Evolutionary conservation across 2,888 invertebrate species (phyloP).

Genomic region (Dynastes maya): DNA sequence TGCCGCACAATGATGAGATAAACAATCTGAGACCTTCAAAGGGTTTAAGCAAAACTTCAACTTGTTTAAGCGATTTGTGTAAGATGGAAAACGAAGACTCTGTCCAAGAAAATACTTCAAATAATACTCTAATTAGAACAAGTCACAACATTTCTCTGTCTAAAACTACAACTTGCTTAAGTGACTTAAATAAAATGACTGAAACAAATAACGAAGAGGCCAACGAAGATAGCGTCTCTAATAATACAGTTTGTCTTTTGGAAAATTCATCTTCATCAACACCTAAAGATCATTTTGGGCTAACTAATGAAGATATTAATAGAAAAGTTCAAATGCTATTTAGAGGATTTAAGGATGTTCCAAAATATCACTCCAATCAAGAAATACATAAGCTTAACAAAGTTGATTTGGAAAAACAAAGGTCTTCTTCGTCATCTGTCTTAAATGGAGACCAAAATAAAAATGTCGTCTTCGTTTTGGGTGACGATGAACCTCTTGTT

Average conservation of each 20-base stretch:
- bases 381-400: slow-evolving; percentile 23
- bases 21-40: not conserved
- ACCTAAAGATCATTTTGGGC: slow-evolving; percentile 35
- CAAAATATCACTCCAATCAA: slow-evolving; percentile 32
- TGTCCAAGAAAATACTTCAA: slow-evolving; percentile 6
- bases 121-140: slow-evolving; percentile 5
- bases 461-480: slow-evolving; percentile 79
- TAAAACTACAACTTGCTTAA: slow-evolving; percentile 33
- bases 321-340: slow-evolving; percentile 35
- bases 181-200: slow-evolving; percentile 24
- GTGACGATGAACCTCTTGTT: slow-evolving; percentile 80
- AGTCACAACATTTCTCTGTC: slow-evolving; percentile 7
- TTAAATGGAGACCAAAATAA: slow-evolving; percentile 52
- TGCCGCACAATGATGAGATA: not conserved
- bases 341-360: slow-evolving; percentile 24
- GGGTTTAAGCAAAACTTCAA: slow-evolving; percentile 39
- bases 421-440: slow-evolving; percentile 22
- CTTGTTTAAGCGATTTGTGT: slow-evolving; percentile 48
- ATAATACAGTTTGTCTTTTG: slow-evolving; percentile 3
- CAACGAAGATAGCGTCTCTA: slow-evolving; percentile 18
- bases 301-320: slow-evolving; percentile 37
- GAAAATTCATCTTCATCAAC: slow-evolving; percentile 17
- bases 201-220: not conserved
- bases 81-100: slow-evolving; percentile 28
- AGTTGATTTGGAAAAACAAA: slow-evolving; percentile 24